These are phyloP conservation scores for Ceratotherium simum DNA, from an alignment of 2,113 vertebrate species.

Conservation along the genomic window DNA sequence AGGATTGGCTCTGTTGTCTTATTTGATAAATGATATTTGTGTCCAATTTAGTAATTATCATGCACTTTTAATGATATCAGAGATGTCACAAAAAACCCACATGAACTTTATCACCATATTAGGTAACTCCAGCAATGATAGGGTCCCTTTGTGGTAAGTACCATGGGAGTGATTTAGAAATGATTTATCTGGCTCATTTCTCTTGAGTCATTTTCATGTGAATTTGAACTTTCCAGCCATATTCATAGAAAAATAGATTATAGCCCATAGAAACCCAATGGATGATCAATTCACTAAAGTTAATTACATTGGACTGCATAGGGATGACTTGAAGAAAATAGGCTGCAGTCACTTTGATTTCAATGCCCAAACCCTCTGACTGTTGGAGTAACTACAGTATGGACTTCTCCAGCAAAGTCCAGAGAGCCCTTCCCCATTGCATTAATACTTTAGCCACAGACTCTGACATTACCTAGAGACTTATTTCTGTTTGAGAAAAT, in stretches of 20 bases:
- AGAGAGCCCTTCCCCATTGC: background rate
- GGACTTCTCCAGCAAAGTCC: background rate
- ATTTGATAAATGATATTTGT: background rate
- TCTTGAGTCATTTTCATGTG: constrained; percentile 28
- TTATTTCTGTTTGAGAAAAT: background rate
- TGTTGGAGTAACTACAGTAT: background rate
- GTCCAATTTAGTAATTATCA: constrained; percentile 41
- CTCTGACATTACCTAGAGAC: background rate
- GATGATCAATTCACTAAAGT: constrained; percentile 59
- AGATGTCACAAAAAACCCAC: background rate
- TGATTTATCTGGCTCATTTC: background rate
- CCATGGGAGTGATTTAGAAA: background rate
- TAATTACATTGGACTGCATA: constrained; percentile 49
- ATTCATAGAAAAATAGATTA: constrained; percentile 55
- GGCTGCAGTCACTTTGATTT: background rate
- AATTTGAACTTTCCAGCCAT: constrained; percentile 41
- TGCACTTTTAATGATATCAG: background rate
- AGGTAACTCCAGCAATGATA: background rate
- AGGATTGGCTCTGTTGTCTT: background rate
- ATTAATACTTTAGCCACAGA: background rate
- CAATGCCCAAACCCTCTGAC: background rate
- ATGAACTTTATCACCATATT: background rate
- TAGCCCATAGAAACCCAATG: constrained; percentile 20
- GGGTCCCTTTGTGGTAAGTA: background rate
- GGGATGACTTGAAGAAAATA: constrained; percentile 6